A percentile compares a stretch with the other conserved stretches of the same genome.
Evolutionary conservation across 1,140 invertebrate genomes (phyloP).

Genomic region (Bombus huntii): DNA sequence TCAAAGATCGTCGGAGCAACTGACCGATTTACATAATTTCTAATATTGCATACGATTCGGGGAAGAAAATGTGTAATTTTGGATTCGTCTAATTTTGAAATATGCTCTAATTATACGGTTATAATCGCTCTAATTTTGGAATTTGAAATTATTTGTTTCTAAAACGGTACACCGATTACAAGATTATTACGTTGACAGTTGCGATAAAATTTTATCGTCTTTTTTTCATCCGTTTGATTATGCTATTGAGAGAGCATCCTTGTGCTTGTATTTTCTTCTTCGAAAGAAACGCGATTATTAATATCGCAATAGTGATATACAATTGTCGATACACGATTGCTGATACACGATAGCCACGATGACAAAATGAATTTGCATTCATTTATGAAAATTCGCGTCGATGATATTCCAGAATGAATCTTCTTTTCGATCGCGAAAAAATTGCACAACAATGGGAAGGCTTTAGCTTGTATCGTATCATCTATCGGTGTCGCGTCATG

Average conservation of each 20-base stretch:
- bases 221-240: neutral
- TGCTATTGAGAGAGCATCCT: neutral
- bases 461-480: slow-evolving; percentile 10
- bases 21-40: neutral
- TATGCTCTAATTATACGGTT: neutral
- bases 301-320: neutral
- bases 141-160: neutral
- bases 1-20: neutral
- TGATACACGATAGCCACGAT: neutral
- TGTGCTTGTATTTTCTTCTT: neutral
- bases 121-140: neutral
- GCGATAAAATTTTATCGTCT: neutral
- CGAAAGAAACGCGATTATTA: neutral
- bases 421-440: neutral
- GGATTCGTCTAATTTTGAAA: neutral
- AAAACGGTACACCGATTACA: neutral
- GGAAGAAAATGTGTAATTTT: neutral
- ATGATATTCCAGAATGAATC: slow-evolving; percentile 8
- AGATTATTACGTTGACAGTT: neutral
- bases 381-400: neutral
- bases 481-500: neutral
- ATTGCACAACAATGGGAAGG: neutral
- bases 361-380: slow-evolving; percentile 21
- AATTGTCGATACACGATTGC: neutral
- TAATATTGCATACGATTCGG: neutral